Evolutionary conservation across 2,888 invertebrate genomes (phyloP).

Genomic region (Protonemura montana): DNA sequence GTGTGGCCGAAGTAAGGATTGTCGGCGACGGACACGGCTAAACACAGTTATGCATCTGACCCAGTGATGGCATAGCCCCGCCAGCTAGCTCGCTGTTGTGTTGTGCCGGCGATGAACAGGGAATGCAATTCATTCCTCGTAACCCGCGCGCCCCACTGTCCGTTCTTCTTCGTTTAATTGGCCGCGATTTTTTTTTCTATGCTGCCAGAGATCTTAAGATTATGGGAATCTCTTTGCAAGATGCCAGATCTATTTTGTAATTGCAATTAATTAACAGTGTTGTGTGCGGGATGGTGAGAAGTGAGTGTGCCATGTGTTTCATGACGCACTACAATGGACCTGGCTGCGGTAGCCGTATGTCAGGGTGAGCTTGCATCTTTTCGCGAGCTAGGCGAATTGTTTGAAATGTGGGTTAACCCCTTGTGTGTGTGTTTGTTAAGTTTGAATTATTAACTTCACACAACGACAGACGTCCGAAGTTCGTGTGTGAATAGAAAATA

Average conservation of each 20-base stretch:
- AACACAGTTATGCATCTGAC: conserved; percentile 4
- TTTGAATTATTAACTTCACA: not conserved
- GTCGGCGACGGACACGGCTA: not conserved
- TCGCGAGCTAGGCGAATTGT: not conserved
- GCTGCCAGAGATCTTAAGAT: not conserved
- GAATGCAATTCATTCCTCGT: not conserved
- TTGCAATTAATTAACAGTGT: not conserved
- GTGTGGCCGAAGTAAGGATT: not conserved
- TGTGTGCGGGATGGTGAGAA: not conserved
- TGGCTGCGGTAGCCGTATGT: not conserved
- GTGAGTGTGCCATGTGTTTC: not conserved
- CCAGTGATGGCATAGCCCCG: not conserved
- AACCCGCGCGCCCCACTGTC: too few relatives aligned
- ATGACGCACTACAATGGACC: not conserved
- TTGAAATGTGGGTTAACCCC: not conserved
- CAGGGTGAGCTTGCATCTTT: not conserved
- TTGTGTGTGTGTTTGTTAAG: not conserved
- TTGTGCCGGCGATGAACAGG: not conserved
- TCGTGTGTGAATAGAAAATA: not conserved
- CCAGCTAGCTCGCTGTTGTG: not conserved
- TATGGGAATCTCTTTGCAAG: too few relatives aligned
- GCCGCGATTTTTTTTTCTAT: not conserved
- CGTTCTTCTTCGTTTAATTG: not conserved
- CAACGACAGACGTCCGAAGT: not conserved
- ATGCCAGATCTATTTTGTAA: not conserved